Conservation (phyloP, 2,797 vertebrate species). For the Molossus molossus region DNA sequence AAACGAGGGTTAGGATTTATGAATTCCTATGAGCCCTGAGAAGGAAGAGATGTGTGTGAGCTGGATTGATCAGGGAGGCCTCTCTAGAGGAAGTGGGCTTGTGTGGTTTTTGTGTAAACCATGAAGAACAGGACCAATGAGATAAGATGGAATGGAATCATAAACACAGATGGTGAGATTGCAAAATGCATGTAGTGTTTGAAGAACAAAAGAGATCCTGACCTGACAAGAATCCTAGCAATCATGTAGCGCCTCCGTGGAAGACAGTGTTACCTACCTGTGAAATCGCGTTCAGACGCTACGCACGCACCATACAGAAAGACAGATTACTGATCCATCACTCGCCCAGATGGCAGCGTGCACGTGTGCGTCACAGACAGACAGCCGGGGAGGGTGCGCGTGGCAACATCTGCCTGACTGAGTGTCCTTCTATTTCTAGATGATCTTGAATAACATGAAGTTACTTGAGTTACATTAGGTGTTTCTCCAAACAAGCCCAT, state of each 20-base stretch:
- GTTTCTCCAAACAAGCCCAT: conserved; percentile 32
- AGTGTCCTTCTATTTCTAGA: conserved; percentile 69
- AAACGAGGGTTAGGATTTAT: conserved; percentile 14
- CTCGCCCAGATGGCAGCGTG: conserved; percentile 60
- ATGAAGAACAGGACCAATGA: neutral
- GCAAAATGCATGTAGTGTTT: neutral
- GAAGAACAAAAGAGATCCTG: conserved; percentile 35
- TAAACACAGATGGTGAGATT: conserved; percentile 22
- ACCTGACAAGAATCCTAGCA: neutral
- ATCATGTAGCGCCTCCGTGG: conserved; percentile 4
- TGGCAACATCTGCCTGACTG: conserved; percentile 61
- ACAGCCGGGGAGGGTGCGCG: neutral
- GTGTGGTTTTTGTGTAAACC: neutral
- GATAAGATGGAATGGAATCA: neutral
- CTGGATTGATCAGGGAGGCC: neutral
- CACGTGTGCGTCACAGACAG: neutral
- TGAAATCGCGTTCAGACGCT: neutral
- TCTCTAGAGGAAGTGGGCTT: conserved; percentile 33
- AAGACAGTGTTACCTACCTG: conserved; percentile 40
- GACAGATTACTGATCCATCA: conserved; percentile 19
- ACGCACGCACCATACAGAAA: neutral
- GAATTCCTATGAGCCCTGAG: neutral
- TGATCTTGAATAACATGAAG: conserved; percentile 37
- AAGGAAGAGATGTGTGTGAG: neutral
- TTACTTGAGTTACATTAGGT: neutral